Evolutionary conservation across 2,797 vertebrate genomes (phyloP), one percentile per base, ranked within the genome.

Genomic region (Carapus acus): DNA sequence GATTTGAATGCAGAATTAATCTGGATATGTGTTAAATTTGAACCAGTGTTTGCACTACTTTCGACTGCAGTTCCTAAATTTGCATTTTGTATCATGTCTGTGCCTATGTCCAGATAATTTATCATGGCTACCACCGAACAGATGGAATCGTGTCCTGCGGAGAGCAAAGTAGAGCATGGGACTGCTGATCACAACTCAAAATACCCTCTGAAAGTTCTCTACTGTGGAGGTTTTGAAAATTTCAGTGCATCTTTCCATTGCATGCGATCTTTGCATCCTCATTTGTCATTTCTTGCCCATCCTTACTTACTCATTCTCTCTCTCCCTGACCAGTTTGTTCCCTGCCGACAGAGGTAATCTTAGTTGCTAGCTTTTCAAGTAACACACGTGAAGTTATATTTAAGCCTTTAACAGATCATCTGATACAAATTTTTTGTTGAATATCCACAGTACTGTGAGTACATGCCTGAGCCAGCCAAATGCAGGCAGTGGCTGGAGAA

Each of bases 401-500:
- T n/a, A n/a, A n/a, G n/a, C n/a, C n/a, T n/a, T n/a, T n/a, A n/a
- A n/a, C n/a, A n/a, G n/a, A 9, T 15, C 16, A 37, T 23, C 7
- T 19, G 2, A 24, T 7, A 43, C 7, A 6, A 6, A 47, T 7
- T 3, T 29, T 0, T 61, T 13, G 49, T n/a, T 54, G 13, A 55
- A n/a, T 61, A 8, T 81, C 29, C 58, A 12, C 63, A 98, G 96
- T 98, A 98, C 86, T 99, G 96, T 40, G 96, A 99, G 86, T 99
- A 98, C 73, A 99, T 99, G 96, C 96, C 96, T 14, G 94, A 99
- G 82, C 93, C 94, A 20, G 87, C 92, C 77, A 99, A 99, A 83
- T 99, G 96, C 80, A 91, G 95, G 71, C 94, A 97, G 11, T 99
- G 94, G 96, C 88, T 97, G 71, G 96, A 98, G 88, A 99, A 98